phyloP scores from a whole-genome alignment of 2,888 invertebrate species.

The Archips crataeganus region DNA sequence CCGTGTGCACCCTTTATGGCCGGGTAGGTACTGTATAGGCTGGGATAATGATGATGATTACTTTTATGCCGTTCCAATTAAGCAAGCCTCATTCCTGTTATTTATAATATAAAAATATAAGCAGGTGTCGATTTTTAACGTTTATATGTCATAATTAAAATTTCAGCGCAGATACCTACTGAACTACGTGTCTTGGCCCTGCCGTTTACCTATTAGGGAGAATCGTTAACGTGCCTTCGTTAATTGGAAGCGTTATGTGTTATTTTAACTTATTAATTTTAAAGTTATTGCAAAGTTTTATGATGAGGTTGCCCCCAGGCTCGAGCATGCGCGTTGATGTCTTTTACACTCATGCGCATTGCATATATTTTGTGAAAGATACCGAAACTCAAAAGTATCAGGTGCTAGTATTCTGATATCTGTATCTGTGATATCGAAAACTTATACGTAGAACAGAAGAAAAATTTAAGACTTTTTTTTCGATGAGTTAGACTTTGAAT shows the following conservation, averaged over 20 bases:
- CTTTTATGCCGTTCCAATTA: background rate
- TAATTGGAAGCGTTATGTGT: conserved; percentile 30
- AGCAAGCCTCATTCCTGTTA: background rate
- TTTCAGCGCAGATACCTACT: conserved; percentile 33
- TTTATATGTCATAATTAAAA: conserved; percentile 22
- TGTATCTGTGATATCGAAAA: too few relatives aligned
- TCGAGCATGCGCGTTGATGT: conserved; percentile 55
- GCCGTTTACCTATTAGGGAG: conserved; percentile 31
- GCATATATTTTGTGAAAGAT: background rate
- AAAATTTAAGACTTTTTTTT: too few relatives aligned
- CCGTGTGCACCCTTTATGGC: too few relatives aligned
- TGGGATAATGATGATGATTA: too few relatives aligned
- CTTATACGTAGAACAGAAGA: too few relatives aligned
- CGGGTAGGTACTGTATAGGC: too few relatives aligned
- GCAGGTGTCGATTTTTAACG: conserved; percentile 30
- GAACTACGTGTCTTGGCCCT: conserved; percentile 30
- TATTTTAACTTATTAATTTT: conserved; percentile 32
- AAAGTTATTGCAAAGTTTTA: background rate
- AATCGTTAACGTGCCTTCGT: conserved; percentile 36
- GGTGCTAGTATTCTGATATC: background rate
- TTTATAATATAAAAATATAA: background rate
- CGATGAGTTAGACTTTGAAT: too few relatives aligned
- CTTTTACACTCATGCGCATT: conserved; percentile 49
- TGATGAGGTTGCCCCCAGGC: background rate
- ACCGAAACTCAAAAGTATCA: background rate